These are phyloP conservation scores for Tringa solitaria DNA, from an alignment of 2,113 vertebrate genomes.

Conservation along the genomic window DNA sequence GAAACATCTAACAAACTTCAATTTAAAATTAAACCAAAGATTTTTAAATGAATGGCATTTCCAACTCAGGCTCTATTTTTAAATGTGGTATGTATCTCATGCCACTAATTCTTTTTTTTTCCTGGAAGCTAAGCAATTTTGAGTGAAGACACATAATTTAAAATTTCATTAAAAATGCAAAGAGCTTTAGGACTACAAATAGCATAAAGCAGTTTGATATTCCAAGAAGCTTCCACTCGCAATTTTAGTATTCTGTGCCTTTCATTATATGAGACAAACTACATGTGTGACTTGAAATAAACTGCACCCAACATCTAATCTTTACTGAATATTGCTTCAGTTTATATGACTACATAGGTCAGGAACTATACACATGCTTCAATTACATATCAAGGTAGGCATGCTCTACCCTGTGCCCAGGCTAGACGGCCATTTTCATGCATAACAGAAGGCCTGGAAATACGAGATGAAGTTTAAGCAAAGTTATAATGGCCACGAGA, in stretches of 20 bases:
- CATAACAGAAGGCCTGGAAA: background rate
- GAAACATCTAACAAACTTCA: background rate
- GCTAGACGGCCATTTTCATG: background rate
- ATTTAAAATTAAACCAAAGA: background rate
- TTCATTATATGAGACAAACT: background rate
- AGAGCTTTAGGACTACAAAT: background rate
- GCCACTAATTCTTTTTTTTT: background rate
- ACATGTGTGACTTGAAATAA: background rate
- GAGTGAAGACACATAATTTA: background rate
- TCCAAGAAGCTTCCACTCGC: background rate
- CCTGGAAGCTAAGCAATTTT: constrained; percentile 33
- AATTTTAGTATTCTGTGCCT: background rate
- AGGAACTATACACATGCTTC: background rate
- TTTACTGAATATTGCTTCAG: background rate
- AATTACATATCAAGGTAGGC: background rate
- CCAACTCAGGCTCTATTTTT: background rate
- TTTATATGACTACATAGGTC: background rate
- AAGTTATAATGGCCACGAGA: background rate
- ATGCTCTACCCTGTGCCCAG: background rate
- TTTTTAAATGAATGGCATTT: background rate
- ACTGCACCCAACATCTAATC: background rate
- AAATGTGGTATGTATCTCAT: background rate
- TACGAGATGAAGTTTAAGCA: background rate
- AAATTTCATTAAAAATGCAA: constrained; percentile 8
- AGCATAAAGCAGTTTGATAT: background rate